Percentiles rank a stretch among this genome's conserved stretches.
Conservation (phyloP, 2,888 invertebrate species). For the Orthonevra nobilis region DNA sequence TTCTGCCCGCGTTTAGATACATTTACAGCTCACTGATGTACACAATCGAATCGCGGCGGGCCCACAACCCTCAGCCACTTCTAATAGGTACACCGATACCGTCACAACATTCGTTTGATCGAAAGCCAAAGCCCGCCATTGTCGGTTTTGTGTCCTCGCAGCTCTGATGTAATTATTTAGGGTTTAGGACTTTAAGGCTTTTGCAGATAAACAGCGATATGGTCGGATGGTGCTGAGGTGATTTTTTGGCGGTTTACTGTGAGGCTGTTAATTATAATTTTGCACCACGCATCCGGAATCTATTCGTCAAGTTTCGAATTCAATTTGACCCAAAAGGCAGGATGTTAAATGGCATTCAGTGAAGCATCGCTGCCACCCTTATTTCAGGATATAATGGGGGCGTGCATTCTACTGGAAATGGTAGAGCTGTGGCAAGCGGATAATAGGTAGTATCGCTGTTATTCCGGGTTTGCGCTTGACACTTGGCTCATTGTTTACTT, state of each 20-base stretch:
- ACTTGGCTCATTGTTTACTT: conserved; percentile 68
- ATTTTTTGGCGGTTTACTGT: conserved; percentile 64
- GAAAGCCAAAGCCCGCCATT: conserved; percentile 30
- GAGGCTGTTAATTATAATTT: conserved; percentile 65
- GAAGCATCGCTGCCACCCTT: conserved; percentile 34
- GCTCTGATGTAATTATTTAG: conserved; percentile 66
- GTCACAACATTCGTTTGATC: conserved; percentile 65
- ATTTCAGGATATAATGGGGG: not conserved
- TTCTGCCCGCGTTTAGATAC: conserved; percentile 59
- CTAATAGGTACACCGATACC: not conserved
- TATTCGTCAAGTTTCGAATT: conserved; percentile 61
- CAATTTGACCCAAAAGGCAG: conserved; percentile 63
- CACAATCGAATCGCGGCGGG: conserved; percentile 17
- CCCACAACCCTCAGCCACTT: conserved; percentile 17
- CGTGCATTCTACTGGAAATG: conserved; percentile 40
- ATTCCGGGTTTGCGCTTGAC: conserved; percentile 57
- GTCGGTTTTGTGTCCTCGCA: conserved; percentile 18
- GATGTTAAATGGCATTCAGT: conserved; percentile 44
- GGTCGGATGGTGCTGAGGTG: conserved; percentile 38
- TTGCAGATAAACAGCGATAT: conserved; percentile 52
- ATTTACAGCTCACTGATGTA: conserved; percentile 63
- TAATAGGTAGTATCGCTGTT: conserved; percentile 40
- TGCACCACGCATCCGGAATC: conserved; percentile 55
- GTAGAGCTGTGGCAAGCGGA: not conserved
- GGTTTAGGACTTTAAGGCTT: conserved; percentile 56